phyloP scores from a whole-genome alignment of 2,888 invertebrate genomes.

The Sceliomorpha sp. region DNA sequence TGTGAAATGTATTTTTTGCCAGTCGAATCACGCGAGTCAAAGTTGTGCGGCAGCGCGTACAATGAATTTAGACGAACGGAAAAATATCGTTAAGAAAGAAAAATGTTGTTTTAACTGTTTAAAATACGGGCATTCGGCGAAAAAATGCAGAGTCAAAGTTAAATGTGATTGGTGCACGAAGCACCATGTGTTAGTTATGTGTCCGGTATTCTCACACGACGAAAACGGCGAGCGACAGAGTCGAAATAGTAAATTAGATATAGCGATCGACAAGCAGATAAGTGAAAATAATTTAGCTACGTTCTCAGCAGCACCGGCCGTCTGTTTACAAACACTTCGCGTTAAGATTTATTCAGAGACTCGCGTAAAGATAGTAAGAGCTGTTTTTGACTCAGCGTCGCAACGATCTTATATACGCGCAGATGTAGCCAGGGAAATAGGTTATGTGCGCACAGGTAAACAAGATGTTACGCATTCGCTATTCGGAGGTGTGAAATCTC shows the following conservation, averaged over 20 bases:
- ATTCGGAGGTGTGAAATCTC: slow-evolving; percentile 51
- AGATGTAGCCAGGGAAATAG: slow-evolving; percentile 41
- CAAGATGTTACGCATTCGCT: slow-evolving; percentile 44
- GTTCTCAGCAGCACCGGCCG: too few relatives aligned
- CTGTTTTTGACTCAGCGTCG: slow-evolving; percentile 58
- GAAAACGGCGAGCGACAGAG: too few relatives aligned
- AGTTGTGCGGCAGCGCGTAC: slow-evolving; percentile 52
- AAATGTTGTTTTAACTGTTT: slow-evolving; percentile 62
- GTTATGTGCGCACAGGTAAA: slow-evolving; percentile 34
- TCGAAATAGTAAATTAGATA: not conserved
- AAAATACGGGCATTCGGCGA: slow-evolving; percentile 50
- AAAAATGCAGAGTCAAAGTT: slow-evolving; percentile 52
- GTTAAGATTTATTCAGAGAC: slow-evolving; percentile 37
- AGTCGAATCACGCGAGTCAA: slow-evolving; percentile 43
- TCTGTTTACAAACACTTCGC: slow-evolving; percentile 53
- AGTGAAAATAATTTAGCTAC: too few relatives aligned
- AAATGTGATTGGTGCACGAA: slow-evolving; percentile 60
- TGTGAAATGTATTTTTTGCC: slow-evolving; percentile 50
- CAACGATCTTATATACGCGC: slow-evolving; percentile 56
- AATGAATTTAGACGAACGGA: slow-evolving; percentile 43
- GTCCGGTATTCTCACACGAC: slow-evolving; percentile 42
- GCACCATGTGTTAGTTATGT: slow-evolving; percentile 59
- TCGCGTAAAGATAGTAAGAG: slow-evolving; percentile 32
- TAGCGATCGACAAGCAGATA: too few relatives aligned
- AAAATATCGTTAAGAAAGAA: slow-evolving; percentile 36